These are phyloP conservation scores for Metallyticus violacea DNA, from an alignment of 2,888 invertebrate genomes.

Conservation along the genomic window DNA sequence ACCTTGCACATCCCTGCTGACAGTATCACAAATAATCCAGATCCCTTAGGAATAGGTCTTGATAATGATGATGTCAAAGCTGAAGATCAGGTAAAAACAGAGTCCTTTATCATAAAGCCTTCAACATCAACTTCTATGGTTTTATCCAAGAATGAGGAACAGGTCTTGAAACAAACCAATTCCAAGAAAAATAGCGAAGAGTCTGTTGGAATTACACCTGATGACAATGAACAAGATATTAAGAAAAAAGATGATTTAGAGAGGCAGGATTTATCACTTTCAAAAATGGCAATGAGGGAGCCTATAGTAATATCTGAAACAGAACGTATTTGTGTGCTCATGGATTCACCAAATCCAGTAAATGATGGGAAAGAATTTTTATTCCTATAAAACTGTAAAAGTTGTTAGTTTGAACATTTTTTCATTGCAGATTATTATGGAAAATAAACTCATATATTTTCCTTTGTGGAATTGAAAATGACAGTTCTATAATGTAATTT, in stretches of 20 bases:
- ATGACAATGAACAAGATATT: background rate
- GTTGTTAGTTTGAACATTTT: background rate
- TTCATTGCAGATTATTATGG: background rate
- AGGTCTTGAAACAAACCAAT: background rate
- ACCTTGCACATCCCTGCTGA: constrained; percentile 1
- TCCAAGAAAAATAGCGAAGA: background rate
- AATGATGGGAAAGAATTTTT: background rate
- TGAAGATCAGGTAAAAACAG: background rate
- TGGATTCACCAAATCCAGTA: background rate
- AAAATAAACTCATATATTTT: background rate
- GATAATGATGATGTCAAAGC: background rate
- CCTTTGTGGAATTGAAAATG: too few species aligned
- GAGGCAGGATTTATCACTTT: background rate
- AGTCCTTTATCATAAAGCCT: background rate
- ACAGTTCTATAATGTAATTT: too few species aligned
- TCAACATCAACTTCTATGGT: background rate
- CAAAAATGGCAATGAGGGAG: constrained; percentile 1
- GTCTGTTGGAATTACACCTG: background rate
- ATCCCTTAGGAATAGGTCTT: background rate
- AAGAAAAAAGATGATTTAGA: constrained; percentile 9
- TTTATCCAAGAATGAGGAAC: background rate
- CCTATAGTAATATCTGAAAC: constrained; percentile 15
- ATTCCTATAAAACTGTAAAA: background rate
- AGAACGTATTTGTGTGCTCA: constrained; percentile 19
- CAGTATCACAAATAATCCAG: background rate